Conservation (phyloP, 2,888 invertebrate genomes). For the Caenorhabditis sp. region DNA sequence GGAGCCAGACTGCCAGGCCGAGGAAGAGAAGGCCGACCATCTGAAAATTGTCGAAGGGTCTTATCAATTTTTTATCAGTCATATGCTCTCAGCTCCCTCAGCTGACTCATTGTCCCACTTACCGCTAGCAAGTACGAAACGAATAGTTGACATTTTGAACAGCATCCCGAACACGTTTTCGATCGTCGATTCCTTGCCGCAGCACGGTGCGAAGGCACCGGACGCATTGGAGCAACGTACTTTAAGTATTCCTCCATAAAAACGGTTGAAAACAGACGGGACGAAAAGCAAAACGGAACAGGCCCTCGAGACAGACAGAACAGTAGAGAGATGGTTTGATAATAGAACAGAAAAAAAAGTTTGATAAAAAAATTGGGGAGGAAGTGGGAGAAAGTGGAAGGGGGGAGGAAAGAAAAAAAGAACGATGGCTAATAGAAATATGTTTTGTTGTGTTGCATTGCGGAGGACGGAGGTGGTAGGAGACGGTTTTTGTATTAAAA, state of each 20-base stretch:
- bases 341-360: not conserved
- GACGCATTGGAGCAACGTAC: constrained; percentile 59
- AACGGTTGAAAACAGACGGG: not conserved
- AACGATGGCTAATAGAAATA: constrained; percentile 37
- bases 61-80: no score
- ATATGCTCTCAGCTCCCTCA: no score
- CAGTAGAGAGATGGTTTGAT: constrained; percentile 5
- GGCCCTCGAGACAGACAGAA: not conserved
- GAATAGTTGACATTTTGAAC: constrained; percentile 48
- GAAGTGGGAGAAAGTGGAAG: not conserved
- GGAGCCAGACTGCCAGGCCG: constrained; percentile 44
- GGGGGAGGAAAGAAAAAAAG: constrained; percentile 3
- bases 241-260: constrained; percentile 50
- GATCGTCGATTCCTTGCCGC: constrained; percentile 40
- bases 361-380: not conserved
- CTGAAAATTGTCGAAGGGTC: constrained; percentile 32
- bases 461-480: constrained; percentile 4
- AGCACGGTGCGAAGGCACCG: constrained; percentile 50
- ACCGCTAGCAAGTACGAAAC: constrained; percentile 54
- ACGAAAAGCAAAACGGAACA: no score
- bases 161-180: constrained; percentile 41
- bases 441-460: constrained; percentile 39
- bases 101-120: no score
- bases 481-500: constrained; percentile 10
- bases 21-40: constrained; percentile 59